Evolutionary conservation across 2,113 vertebrate species (phyloP).

Genomic region (Rafetus swinhoei): DNA sequence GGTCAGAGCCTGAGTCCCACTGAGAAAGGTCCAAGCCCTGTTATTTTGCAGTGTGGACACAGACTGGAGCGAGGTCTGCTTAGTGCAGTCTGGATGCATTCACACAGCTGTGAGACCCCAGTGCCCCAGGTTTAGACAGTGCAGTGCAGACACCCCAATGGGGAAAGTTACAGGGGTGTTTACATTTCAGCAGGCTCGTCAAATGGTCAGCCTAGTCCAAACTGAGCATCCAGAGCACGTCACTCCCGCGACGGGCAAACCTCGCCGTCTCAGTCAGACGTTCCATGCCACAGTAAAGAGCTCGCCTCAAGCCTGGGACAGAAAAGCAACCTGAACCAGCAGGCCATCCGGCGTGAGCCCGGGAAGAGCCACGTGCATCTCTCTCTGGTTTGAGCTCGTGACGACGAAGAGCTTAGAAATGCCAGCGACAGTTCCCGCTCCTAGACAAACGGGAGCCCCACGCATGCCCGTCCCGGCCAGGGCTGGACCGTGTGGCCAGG

Average conservation of each 20-base stretch:
- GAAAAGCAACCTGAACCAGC: neutral
- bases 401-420: neutral
- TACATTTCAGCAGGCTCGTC: neutral
- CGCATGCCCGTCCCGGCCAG: neutral
- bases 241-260: slow-evolving; percentile 7
- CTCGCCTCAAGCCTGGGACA: slow-evolving; percentile 18
- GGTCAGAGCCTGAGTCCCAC: neutral
- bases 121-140: neutral
- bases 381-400: neutral
- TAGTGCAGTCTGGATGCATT: neutral
- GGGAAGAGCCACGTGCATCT: rapidly evolving
- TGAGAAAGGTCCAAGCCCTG: neutral
- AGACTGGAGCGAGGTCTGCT: neutral
- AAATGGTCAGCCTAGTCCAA: slow-evolving; percentile 71
- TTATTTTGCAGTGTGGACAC: neutral
- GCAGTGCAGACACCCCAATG: neutral
- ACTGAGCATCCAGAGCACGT: slow-evolving; percentile 52
- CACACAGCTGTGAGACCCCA: neutral
- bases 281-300: neutral
- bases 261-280: slow-evolving; percentile 28
- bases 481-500: neutral
- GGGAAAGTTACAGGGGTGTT: neutral
- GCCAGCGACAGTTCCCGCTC: neutral
- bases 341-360: neutral
- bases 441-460: neutral